Conservation (phyloP, 2,888 invertebrate species). For the Chrysomela aeneicollis region DNA sequence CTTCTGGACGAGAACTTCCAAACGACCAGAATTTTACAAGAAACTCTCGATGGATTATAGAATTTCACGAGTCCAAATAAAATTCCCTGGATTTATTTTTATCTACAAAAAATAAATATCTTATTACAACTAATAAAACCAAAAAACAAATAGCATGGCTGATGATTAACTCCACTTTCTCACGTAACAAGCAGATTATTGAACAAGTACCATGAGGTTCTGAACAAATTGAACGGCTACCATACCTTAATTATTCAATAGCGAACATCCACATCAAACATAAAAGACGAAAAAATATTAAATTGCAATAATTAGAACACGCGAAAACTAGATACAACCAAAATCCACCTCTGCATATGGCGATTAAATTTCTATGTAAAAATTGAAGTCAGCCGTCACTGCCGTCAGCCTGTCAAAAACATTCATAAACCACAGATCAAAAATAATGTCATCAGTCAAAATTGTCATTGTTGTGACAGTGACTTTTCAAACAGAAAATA, state of each 20-base stretch:
- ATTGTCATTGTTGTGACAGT: too few relatives aligned
- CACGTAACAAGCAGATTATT: background rate
- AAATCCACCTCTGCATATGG: background rate
- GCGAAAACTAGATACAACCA: background rate
- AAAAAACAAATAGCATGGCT: background rate
- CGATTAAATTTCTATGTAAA: too few relatives aligned
- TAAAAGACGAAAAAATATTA: background rate
- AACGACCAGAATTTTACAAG: slow-evolving; percentile 47
- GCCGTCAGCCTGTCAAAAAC: too few relatives aligned
- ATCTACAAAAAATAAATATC: background rate
- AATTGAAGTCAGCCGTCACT: too few relatives aligned
- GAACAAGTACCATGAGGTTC: too few relatives aligned
- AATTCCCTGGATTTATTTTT: background rate
- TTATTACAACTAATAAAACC: background rate
- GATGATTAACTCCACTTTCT: background rate
- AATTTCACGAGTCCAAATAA: slow-evolving; percentile 15
- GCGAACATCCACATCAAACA: background rate
- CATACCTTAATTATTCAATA: background rate
- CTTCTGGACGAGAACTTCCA: slow-evolving; percentile 76
- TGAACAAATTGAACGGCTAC: background rate
- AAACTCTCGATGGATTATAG: background rate
- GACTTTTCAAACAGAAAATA: too few relatives aligned
- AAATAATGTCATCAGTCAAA: too few relatives aligned
- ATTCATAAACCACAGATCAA: too few relatives aligned
- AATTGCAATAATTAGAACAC: background rate